These are phyloP conservation scores for Oryzias melastigma DNA, from an alignment of 2,113 vertebrate genomes.

Conservation along the genomic window DNA sequence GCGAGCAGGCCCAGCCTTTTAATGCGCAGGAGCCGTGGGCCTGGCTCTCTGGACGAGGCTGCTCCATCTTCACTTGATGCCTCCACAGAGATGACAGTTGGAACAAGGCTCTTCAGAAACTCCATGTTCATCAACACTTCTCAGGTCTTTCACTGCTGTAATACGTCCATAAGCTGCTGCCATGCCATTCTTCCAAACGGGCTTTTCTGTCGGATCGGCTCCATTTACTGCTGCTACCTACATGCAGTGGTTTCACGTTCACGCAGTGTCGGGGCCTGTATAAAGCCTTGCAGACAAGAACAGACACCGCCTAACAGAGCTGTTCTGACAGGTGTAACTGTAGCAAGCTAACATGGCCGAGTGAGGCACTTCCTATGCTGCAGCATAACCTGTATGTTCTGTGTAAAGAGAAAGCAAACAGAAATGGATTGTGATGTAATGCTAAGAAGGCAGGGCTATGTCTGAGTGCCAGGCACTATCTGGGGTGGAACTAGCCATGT, in stretches of 20 bases:
- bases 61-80: constrained; percentile 64
- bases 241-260: constrained; percentile 12
- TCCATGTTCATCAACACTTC: constrained; percentile 79
- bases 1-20: constrained; percentile 80
- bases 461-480: constrained; percentile 81
- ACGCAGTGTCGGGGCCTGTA: constrained; percentile 3
- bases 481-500: constrained; percentile 84
- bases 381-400: constrained; percentile 62
- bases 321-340: constrained; percentile 14
- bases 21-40: constrained; percentile 85
- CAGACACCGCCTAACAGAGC: constrained; percentile 31
- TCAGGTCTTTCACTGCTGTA: constrained; percentile 35
- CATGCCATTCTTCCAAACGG: constrained; percentile 24
- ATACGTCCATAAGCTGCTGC: constrained; percentile 22
- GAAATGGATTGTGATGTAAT: constrained; percentile 76
- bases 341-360: constrained; percentile 8
- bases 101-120: constrained; percentile 90
- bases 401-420: constrained; percentile 55
- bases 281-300: constrained; percentile 13
- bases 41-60: constrained; percentile 67
- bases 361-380: constrained; percentile 22
- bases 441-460: constrained; percentile 56
- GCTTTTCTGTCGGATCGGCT: constrained; percentile 14
- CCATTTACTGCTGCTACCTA: constrained; percentile 1
- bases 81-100: constrained; percentile 80